These are phyloP conservation scores for Styela plicata DNA, from an alignment of 23 tunicate genomes.

Conservation along the genomic window DNA sequence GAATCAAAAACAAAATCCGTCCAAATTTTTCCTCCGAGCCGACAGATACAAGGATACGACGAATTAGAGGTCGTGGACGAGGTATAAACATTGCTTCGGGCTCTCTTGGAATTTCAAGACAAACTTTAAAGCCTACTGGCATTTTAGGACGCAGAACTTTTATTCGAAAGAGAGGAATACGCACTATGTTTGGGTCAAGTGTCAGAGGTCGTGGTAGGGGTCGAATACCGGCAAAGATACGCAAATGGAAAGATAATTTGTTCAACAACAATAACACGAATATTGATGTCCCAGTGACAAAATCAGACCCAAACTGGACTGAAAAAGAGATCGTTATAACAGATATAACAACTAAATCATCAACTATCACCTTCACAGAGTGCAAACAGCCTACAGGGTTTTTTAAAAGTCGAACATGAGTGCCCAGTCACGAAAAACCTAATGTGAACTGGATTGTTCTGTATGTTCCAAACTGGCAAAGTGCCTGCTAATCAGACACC, in stretches of 20 bases:
- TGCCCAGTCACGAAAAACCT: too few species aligned
- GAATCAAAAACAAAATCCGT: conserved; percentile 2
- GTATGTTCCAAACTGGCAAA: too few species aligned
- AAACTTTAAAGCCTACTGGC: neutral
- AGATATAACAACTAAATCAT: conserved; percentile 18
- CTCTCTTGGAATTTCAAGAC: conserved; percentile 11
- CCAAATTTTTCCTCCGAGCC: neutral
- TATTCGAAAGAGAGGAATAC: neutral
- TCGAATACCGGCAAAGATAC: conserved; percentile 4
- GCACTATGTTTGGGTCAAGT: conserved; percentile 3
- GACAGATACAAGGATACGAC: neutral
- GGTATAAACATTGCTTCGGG: conserved; percentile 33
- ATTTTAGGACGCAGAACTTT: neutral
- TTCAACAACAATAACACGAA: neutral
- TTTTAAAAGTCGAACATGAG: conserved; percentile 1
- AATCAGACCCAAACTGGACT: conserved; percentile 27
- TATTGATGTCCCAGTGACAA: neutral
- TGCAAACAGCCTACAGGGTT: conserved; percentile 18
- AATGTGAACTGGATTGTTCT: too few species aligned
- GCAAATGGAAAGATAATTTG: conserved; percentile 31
- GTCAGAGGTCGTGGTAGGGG: conserved; percentile 12
- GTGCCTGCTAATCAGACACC: too few species aligned
- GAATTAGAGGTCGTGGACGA: neutral
- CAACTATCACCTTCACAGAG: conserved; percentile 24
- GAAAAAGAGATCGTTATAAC: conserved; percentile 27